phyloP scores from a whole-genome alignment of 2,888 invertebrate genomes.

The Nematopogon swammerdamellus region DNA sequence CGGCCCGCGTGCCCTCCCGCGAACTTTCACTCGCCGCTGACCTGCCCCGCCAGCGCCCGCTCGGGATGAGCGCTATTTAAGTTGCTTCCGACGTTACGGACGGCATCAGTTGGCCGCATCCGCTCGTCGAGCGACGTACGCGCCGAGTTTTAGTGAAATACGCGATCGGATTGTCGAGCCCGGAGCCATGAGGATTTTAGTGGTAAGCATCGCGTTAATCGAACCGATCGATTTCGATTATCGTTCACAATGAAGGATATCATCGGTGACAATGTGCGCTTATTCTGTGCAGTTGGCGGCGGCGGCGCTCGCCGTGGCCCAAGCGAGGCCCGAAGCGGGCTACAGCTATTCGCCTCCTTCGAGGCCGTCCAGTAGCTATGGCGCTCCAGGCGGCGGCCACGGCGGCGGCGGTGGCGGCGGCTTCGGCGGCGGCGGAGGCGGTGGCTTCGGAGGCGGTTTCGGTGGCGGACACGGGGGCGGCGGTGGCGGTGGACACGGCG shows the following conservation, averaged over 20 bases:
- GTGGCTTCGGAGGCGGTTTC: conserved; percentile 1
- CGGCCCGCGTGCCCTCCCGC: conserved; percentile 5
- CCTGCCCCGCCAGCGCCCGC: conserved; percentile 1
- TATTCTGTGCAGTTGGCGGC: conserved; percentile 1
- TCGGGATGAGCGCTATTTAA: conserved; percentile 6
- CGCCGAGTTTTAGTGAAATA: conserved; percentile 18
- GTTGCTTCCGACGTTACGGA: conserved; percentile 3
- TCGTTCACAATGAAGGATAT: neutral
- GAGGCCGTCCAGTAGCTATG: conserved; percentile 28
- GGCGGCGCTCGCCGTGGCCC: conserved; percentile 19
- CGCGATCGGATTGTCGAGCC: neutral
- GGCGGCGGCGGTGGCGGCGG: conserved; percentile 5
- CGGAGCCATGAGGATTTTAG: conserved; percentile 12
- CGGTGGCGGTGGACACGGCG: conserved; percentile 11
- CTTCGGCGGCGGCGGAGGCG: conserved; percentile 4
- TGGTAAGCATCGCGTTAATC: conserved; percentile 11
- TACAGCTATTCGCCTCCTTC: conserved; percentile 24
- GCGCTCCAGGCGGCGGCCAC: conserved; percentile 27
- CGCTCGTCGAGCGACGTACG: conserved; percentile 12
- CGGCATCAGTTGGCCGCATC: conserved; percentile 3
- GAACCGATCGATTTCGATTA: conserved; percentile 2
- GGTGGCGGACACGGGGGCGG: conserved; percentile 1
- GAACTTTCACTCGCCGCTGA: conserved; percentile 12
- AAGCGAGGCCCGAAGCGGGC: conserved; percentile 30
- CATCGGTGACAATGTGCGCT: conserved; percentile 6